Evolutionary conservation across 2,797 vertebrate species (phyloP).

Genomic region (Kryptolebias ocellatus): DNA sequence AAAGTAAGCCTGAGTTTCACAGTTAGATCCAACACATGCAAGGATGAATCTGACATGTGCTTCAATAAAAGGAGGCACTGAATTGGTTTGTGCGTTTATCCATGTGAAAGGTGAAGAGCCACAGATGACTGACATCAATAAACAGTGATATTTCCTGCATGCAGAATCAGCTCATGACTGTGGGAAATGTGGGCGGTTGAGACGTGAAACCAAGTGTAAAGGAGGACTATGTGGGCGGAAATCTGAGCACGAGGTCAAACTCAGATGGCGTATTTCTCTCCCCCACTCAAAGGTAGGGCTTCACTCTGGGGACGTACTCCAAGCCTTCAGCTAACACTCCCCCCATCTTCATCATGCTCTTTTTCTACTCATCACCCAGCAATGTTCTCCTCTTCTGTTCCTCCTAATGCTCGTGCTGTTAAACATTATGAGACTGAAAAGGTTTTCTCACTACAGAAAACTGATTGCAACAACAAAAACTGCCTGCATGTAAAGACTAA

Average conservation of each 20-base stretch:
- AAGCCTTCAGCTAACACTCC: conserved; percentile 44
- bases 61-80: not conserved
- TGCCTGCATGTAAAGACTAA: not conserved
- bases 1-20: not conserved
- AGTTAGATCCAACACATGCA: not conserved
- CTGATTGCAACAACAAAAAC: not conserved
- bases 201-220: conserved; percentile 45
- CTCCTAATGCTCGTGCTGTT: not conserved
- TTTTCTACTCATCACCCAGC: conserved; percentile 20
- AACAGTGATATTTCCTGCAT: conserved; percentile 11
- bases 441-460: not conserved
- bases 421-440: not conserved
- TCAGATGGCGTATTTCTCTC: conserved; percentile 34
- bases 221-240: conserved; percentile 60
- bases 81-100: not conserved
- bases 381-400: conserved; percentile 22
- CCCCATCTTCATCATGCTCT: conserved; percentile 50
- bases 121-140: not conserved
- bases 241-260: conserved; percentile 48
- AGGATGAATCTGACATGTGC: not conserved
- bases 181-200: conserved; percentile 50
- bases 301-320: conserved; percentile 40
- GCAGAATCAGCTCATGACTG: conserved; percentile 1
- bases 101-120: conserved; percentile 9
- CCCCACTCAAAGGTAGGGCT: conserved; percentile 63